These are phyloP conservation scores for Ormyrus pomaceus DNA, from an alignment of 2,888 invertebrate genomes.

Conservation along the genomic window DNA sequence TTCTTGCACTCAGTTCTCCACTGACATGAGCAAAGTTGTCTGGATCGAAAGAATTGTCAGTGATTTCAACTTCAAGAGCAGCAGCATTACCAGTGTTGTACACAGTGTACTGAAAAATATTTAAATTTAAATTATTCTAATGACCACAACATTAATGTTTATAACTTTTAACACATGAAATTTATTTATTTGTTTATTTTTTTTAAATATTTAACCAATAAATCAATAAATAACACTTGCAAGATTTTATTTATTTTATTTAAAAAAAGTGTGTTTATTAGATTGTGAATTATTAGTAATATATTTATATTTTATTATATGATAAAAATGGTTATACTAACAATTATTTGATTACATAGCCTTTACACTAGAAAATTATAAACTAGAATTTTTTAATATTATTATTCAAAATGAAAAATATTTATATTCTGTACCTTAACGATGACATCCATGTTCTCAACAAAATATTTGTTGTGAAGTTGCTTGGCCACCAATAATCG, in stretches of 20 bases:
- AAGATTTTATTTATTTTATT: too few species aligned
- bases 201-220: too few species aligned
- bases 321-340: not conserved
- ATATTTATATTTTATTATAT: not conserved
- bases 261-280: not conserved
- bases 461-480: conserved; percentile 95
- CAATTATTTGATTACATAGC: not conserved
- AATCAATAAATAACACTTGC: too few species aligned
- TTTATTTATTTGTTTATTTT: not conserved
- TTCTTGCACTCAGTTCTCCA: conserved; percentile 88
- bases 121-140: too few species aligned
- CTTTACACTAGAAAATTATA: not conserved
- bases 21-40: conserved; percentile 93
- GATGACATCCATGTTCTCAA: conserved; percentile 96
- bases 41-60: conserved; percentile 94
- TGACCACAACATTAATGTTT: not conserved
- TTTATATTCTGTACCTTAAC: conserved; percentile 80
- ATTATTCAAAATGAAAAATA: not conserved
- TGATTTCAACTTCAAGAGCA: conserved; percentile 91
- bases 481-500: conserved; percentile 93
- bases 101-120: conserved; percentile 83
- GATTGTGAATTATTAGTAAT: conserved; percentile 48
- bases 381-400: not conserved
- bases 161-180: not conserved
- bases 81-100: conserved; percentile 95